Evolutionary conservation across 1,140 invertebrate genomes (phyloP).

Genomic region (Maconellicoccus hirsutus): DNA sequence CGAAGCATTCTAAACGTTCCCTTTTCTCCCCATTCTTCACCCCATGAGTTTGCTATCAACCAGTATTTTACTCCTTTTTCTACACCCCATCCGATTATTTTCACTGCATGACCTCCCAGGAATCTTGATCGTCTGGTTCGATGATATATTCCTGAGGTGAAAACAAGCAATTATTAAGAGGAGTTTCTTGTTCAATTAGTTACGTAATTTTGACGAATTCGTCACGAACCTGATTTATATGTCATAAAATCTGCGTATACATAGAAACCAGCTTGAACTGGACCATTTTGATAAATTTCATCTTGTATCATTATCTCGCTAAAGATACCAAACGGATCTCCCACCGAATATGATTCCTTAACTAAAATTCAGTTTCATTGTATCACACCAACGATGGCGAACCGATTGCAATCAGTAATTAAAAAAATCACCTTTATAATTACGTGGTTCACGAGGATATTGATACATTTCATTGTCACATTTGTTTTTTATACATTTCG

Average conservation of each 20-base stretch:
- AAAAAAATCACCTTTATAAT: not conserved
- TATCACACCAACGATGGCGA: no score
- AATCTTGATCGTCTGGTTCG: not conserved
- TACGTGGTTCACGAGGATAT: not conserved
- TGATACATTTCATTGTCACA: not conserved
- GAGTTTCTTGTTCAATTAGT: no score
- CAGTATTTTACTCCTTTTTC: slow-evolving; percentile 56
- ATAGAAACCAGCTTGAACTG: slow-evolving; percentile 41
- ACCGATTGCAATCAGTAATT: no score
- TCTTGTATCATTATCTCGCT: slow-evolving; percentile 23
- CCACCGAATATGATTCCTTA: not conserved
- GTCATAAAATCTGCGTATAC: slow-evolving; percentile 38
- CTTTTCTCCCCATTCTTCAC: slow-evolving; percentile 71
- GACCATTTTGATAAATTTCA: slow-evolving; percentile 36
- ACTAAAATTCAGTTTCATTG: not conserved
- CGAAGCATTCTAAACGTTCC: slow-evolving; percentile 80
- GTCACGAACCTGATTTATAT: slow-evolving; percentile 38
- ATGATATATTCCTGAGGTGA: slow-evolving; percentile 23
- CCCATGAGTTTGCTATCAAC: slow-evolving; percentile 86
- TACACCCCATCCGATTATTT: slow-evolving; percentile 64
- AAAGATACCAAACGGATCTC: not conserved
- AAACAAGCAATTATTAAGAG: no score
- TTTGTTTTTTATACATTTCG: not conserved
- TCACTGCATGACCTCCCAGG: slow-evolving; percentile 78
- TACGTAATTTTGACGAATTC: no score